Base-by-base conservation (phyloP, 2,797 vertebrate species). In the Sebastes cheni region DNA sequence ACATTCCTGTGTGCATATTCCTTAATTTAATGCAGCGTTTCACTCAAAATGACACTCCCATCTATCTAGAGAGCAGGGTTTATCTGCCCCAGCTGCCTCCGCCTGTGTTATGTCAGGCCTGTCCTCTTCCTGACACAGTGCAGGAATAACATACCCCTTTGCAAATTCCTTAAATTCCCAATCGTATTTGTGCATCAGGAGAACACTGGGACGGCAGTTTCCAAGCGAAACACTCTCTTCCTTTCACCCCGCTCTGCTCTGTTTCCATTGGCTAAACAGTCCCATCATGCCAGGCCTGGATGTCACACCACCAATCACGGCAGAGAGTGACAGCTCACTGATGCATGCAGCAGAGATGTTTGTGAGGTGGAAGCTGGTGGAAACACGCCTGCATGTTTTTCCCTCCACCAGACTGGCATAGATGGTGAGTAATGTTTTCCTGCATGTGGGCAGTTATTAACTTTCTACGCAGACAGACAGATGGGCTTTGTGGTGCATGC, bases 131-230 rank as follows among this genome's bases (percentile, higher is more conserved):
- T 90, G 86, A 90, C 82, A 80, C 85, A 20, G 64, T 20, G 34
- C 1, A 77, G 81, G 79, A 93, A 92, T 79, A 92, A 92, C 91
- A 91, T 72, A 56, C 82, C 78, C 68, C 79, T 82, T 68, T 77
- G 67, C 83, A 88, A 83, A 94, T 92, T 92, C 92, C 88, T 86
- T 39, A 78, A 72, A 93, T 93, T 93, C 91, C 76, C 82, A 11
- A 69, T 81, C 3, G 30, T 79, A 61, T 80, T 82, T 82, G 83
- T 75, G 72, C 22, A 67, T 71, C 0, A 9, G 67, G 56, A 66
- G 70, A 80, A 86, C 78, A 82, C 67, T 79, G 72, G 29, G 76
- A 69, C 23, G 13, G 83, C 86, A 66, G 75, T 80, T 77, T 90
- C 85, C 81, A 88, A 87, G 61, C 7, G 70, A 90, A 91, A 92